Evolutionary conservation across 2,113 vertebrate species (phyloP), one percentile per base, ranked within the genome.

Genomic region (Proterorhinus semilunaris): DNA sequence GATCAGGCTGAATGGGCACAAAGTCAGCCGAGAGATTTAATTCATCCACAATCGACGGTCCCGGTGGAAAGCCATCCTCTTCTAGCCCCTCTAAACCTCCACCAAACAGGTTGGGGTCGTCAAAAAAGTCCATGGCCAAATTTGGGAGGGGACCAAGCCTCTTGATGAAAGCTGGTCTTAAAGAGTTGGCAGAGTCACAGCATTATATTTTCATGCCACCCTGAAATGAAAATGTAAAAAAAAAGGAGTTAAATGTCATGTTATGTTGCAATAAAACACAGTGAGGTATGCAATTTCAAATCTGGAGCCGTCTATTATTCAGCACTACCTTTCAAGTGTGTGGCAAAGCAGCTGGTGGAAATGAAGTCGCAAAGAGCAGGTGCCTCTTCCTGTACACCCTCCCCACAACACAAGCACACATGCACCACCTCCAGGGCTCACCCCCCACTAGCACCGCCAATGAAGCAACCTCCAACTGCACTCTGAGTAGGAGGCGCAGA

Each of bases 111-210:
- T 92, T 96, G 69, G 97, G 93, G 87, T 99, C 98, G 80, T 96
- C 95, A 85, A 99, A 98, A 88, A 98, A 98, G 89, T 99, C 98
- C 97, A 99, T 98, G 93, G 94, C 95, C 83, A 92, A 94, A 90
- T 93, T 92, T 65, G 91, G 52, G 78, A 55, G 54, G 46, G 59
- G 67, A 74, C 48, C 43, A 74, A 71, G 76, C 69, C 79, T 82
- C 67, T 81, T 67, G 77, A 74, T 86, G 75, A 76, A 81, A 80
- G 50, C 62, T 83, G 80, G 66, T 81, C 72, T 79, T 75, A 69
- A 72, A 80, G 70, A 85, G 68, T 72, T 65, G 75, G 49, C 12
- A 47, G 62, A 74, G 62, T 72, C 77, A 83, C 66, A 83, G 71
- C 68, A 82, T 80, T 64, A 79, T 81, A 84, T 86, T 88, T 80